Percentiles rank a stretch among this genome's conserved stretches.
Conservation (phyloP, 2,113 vertebrate species). For the Lamprotornis superbus region DNA sequence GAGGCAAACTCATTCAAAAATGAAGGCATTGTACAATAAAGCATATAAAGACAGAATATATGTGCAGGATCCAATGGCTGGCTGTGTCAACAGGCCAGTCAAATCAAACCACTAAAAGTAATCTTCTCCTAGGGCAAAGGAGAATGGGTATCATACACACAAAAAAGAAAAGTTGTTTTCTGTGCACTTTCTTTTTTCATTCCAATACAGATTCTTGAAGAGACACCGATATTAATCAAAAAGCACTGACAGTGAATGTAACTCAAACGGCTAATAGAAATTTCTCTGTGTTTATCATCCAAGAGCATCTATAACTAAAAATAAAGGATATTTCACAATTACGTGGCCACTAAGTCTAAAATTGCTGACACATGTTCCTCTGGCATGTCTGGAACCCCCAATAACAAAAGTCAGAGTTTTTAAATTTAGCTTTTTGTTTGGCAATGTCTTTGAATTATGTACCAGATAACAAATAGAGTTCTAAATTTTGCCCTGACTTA, state of each 20-base stretch:
- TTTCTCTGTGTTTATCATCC: not conserved
- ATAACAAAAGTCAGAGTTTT: not conserved
- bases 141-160: not conserved
- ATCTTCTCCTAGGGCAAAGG: not conserved
- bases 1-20: not conserved
- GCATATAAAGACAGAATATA: not conserved
- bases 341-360: not conserved
- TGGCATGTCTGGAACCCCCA: not conserved
- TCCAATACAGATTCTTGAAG: not conserved
- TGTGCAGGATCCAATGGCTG: not conserved
- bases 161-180: not conserved
- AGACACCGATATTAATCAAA: not conserved
- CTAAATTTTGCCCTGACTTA: slow-evolving; percentile 22
- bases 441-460: slow-evolving; percentile 25
- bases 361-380: slow-evolving; percentile 7
- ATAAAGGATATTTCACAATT: not conserved
- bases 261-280: not conserved
- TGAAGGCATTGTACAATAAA: not conserved
- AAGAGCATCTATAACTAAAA: not conserved
- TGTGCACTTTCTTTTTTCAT: not conserved
- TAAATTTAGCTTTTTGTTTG: slow-evolving; percentile 31
- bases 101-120: not conserved
- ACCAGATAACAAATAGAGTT: not conserved
- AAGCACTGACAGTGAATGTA: not conserved
- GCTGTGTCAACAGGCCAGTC: not conserved